Conservation (phyloP, 2,113 vertebrate genomes). For the Pipa parva region DNA sequence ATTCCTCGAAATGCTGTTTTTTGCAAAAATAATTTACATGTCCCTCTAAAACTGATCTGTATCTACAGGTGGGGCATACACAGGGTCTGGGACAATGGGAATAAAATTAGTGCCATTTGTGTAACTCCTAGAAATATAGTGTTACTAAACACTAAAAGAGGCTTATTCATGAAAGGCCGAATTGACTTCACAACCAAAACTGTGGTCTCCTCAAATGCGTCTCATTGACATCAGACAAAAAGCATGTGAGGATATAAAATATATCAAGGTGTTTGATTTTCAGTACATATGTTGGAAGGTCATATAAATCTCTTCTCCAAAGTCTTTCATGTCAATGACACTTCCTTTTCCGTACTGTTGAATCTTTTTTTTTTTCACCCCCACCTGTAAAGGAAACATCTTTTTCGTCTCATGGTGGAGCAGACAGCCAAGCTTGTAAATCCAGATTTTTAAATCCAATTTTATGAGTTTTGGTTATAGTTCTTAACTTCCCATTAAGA, state of each 20-base stretch:
- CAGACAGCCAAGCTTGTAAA: constrained; percentile 23
- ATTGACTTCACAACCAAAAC: no score
- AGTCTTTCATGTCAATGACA: constrained; percentile 19
- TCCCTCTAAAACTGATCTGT: no score
- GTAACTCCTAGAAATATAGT: no score
- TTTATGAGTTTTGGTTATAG: constrained; percentile 22
- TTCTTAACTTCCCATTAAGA: constrained; percentile 22
- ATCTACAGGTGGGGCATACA: no score
- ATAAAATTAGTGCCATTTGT: no score
- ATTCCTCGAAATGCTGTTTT: no score
- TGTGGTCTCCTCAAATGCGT: no score
- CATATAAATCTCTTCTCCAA: not conserved
- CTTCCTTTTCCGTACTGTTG: constrained; percentile 17
- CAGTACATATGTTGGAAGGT: not conserved
- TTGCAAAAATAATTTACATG: no score
- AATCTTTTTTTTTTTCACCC: constrained; percentile 23
- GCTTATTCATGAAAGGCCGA: no score
- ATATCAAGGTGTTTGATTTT: constrained; percentile 12
- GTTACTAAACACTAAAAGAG: no score
- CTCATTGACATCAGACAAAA: not conserved
- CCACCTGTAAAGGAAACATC: constrained; percentile 40
- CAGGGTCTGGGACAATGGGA: no score
- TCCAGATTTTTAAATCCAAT: constrained; percentile 8
- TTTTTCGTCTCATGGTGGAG: constrained; percentile 16
- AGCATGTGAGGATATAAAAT: no score